Evolutionary conservation across 2,888 invertebrate species (phyloP).

Genomic region (Arge pagana): DNA sequence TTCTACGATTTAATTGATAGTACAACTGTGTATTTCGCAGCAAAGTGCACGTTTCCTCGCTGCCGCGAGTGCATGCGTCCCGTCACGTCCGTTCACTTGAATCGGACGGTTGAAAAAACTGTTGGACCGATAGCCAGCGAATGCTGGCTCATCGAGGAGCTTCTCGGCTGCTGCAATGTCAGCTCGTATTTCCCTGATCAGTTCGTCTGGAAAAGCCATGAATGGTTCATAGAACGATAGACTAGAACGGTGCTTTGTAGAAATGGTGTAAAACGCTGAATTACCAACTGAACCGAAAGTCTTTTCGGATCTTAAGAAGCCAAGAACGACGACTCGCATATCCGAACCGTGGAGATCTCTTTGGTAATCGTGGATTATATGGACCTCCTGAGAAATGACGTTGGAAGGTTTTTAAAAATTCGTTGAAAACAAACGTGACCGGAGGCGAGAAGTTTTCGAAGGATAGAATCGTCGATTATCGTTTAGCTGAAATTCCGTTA

Average conservation of each 20-base stretch:
- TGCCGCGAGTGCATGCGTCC: too few relatives aligned
- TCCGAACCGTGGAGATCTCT: constrained; percentile 85
- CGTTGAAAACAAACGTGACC: too few relatives aligned
- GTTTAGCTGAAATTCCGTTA: too few relatives aligned
- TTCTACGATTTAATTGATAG: too few relatives aligned
- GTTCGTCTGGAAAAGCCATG: constrained; percentile 63
- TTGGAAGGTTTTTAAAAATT: too few relatives aligned
- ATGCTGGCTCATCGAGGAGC: constrained; percentile 64
- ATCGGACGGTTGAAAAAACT: constrained; percentile 63
- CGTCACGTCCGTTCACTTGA: too few relatives aligned
- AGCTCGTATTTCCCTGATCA: constrained; percentile 76
- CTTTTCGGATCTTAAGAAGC: constrained; percentile 83
- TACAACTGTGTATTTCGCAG: too few relatives aligned
- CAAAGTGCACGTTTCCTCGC: too few relatives aligned
- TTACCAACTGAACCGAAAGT: constrained; percentile 74
- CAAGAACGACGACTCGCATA: constrained; percentile 79
- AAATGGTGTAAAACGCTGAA: constrained; percentile 24
- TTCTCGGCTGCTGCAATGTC: constrained; percentile 76
- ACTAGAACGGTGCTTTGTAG: too few relatives aligned
- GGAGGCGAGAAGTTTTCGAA: too few relatives aligned
- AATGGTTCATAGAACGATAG: background rate
- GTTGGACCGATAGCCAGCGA: constrained; percentile 60
- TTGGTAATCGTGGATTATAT: constrained; percentile 82
- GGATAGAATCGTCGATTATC: too few relatives aligned
- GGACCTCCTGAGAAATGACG: constrained; percentile 85